Evolutionary conservation across 2,888 invertebrate genomes (phyloP), one percentile per base, ranked within the genome.

Genomic region (Scotopteryx bipunctaria): DNA sequence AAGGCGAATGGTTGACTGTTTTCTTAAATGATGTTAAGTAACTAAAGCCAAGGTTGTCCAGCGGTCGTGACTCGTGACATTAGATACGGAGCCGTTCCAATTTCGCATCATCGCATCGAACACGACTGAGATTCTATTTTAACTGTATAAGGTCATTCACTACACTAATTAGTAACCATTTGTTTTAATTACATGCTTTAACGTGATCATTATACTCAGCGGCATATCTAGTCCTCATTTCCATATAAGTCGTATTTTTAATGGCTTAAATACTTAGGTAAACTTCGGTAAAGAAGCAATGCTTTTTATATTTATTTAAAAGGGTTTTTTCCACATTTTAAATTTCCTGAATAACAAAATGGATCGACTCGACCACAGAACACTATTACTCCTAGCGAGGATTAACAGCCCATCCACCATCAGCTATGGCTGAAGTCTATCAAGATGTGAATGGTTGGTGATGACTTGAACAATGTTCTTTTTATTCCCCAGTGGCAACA

Each of bases 401-500:
- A n/a, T n/a, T n/a, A n/a, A n/a, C n/a, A n/a, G n/a, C n/a, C n/a
- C n/a, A n/a, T n/a, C n/a, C n/a, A n/a, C n/a, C n/a, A n/a, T n/a
- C n/a, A n/a, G n/a, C n/a, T n/a, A n/a, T n/a, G n/a, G n/a, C n/a
- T n/a, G n/a, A n/a, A n/a, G n/a, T n/a, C n/a, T n/a, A n/a, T n/a
- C n/a, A n/a, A n/a, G n/a, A n/a, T n/a, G n/a, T n/a, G n/a, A n/a
- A n/a, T n/a, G n/a, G n/a, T n/a, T n/a, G n/a, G n/a, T n/a, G n/a
- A n/a, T n/a, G n/a, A n/a, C n/a, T 27, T 25, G 2, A 2, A 2
- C 11, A 11, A 27, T 2, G 2, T 8, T 17, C 0, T 4, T 9
- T 23, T 1, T 25, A 15, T 31, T n/a, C 36, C 60, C 1, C 64
- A 74, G 73, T 63, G 71, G 71, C 77, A 91, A 93, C 91, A 67